A percentile compares a stretch with the other conserved stretches of the same genome.
Conservation (phyloP, 2,888 invertebrate genomes). For the Cerastoderma edule region DNA sequence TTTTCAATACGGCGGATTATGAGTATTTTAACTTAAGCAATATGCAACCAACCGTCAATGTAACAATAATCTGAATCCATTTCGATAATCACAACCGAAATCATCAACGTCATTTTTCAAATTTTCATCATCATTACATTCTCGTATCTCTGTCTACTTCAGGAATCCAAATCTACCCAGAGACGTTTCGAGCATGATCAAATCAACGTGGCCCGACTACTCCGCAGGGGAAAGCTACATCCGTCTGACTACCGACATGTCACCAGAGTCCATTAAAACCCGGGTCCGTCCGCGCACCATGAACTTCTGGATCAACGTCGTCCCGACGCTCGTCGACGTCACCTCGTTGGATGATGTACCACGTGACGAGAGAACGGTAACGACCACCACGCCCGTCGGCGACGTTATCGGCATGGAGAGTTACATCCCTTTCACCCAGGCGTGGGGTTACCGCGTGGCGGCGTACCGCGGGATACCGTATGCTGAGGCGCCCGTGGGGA, state of each 20-base stretch:
- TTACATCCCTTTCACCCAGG: conserved; percentile 15
- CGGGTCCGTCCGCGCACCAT: not conserved
- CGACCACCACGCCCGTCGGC: conserved; percentile 1
- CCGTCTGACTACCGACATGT: not conserved
- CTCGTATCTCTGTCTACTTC: not conserved
- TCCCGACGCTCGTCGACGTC: not conserved
- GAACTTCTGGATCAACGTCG: conserved; percentile 11
- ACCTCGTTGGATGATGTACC: not conserved
- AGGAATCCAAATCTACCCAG: conserved; percentile 8
- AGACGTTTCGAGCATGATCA: not conserved
- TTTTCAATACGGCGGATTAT: too few species aligned
- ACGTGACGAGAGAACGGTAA: not conserved
- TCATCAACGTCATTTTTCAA: not conserved
- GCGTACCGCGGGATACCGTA: conserved; percentile 4
- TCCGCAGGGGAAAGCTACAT: not conserved
- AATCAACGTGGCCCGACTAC: conserved; percentile 13
- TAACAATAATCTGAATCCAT: too few species aligned
- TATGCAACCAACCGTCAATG: too few species aligned
- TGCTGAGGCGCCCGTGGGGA: not conserved
- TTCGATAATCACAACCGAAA: conserved; percentile 21
- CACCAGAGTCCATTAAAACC: conserved; percentile 4
- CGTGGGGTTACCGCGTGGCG: conserved; percentile 1
- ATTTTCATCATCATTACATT: not conserved
- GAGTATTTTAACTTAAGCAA: too few species aligned
- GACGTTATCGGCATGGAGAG: conserved; percentile 10